Evolutionary conservation across 2,888 invertebrate species (phyloP).

Genomic region (Volucella zonaria): DNA sequence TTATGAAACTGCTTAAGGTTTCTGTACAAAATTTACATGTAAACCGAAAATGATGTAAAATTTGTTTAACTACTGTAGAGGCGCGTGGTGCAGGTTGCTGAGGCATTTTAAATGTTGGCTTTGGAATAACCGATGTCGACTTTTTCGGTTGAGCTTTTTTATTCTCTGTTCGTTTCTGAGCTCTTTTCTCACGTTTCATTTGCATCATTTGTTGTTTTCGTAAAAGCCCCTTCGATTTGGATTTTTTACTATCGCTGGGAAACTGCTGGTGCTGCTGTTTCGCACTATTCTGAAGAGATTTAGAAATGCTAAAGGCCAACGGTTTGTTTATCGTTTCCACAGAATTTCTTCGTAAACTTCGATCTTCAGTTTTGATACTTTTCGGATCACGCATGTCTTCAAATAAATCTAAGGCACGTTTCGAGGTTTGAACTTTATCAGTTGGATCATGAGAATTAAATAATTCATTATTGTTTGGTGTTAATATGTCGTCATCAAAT

Average conservation of each 20-base stretch:
- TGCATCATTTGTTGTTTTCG: constrained; percentile 57
- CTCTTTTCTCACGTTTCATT: constrained; percentile 45
- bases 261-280: constrained; percentile 10
- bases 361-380: constrained; percentile 10
- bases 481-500: background rate
- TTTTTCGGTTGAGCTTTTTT: constrained; percentile 19
- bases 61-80: constrained; percentile 48
- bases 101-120: constrained; percentile 69
- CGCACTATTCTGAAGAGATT: constrained; percentile 11
- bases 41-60: constrained; percentile 34
- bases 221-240: constrained; percentile 50
- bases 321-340: constrained; percentile 1
- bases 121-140: constrained; percentile 19
- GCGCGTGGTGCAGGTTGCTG: constrained; percentile 67
- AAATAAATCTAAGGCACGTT: constrained; percentile 52
- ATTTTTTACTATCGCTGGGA: constrained; percentile 47
- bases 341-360: constrained; percentile 24
- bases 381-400: constrained; percentile 29
- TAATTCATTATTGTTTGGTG: constrained; percentile 49
- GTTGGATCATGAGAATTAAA: constrained; percentile 16
- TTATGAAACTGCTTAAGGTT: constrained; percentile 38
- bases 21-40: constrained; percentile 56
- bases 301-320: constrained; percentile 4
- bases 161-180: constrained; percentile 28
- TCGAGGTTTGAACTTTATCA: constrained; percentile 41